Percentiles rank a stretch among this genome's conserved stretches.
These are phyloP conservation scores for Pherbina coryleti DNA, from an alignment of 2,888 invertebrate genomes.

Conservation along the genomic window DNA sequence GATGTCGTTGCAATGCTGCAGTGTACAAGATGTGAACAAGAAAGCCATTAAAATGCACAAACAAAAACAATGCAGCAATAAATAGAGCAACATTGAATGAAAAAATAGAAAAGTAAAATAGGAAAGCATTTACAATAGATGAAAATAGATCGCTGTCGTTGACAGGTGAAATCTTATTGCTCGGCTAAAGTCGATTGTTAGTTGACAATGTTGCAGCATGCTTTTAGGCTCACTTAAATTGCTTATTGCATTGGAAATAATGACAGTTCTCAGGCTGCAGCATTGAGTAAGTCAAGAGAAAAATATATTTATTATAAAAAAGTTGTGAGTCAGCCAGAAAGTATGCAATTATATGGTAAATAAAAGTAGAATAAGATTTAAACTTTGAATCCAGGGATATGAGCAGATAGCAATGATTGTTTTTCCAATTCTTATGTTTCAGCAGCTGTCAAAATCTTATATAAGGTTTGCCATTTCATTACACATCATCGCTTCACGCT, in stretches of 20 bases:
- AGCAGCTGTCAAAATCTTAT: too few species aligned
- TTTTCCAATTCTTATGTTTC: too few species aligned
- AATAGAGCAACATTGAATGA: not conserved
- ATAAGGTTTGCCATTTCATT: too few species aligned
- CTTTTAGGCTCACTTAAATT: constrained; percentile 5
- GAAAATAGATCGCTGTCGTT: constrained; percentile 23
- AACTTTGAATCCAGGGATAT: too few species aligned
- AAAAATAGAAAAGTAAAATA: not conserved
- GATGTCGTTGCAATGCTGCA: not conserved
- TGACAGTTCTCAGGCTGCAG: not conserved
- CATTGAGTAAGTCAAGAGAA: not conserved
- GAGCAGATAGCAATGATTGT: too few species aligned
- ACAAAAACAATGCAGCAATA: not conserved
- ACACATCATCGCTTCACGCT: too few species aligned
- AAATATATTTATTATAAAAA: not conserved
- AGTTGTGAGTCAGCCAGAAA: not conserved
- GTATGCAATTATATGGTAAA: not conserved
- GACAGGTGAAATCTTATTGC: constrained; percentile 8
- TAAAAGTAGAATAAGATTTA: too few species aligned
- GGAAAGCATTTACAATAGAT: not conserved
- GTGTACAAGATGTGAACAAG: not conserved
- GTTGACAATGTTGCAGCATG: not conserved
- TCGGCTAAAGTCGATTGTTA: not conserved
- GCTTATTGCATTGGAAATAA: not conserved
- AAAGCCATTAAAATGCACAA: not conserved